Evolutionary conservation across 2,888 invertebrate species (phyloP).

Genomic region (Gastracanthus pulcherrimus): DNA sequence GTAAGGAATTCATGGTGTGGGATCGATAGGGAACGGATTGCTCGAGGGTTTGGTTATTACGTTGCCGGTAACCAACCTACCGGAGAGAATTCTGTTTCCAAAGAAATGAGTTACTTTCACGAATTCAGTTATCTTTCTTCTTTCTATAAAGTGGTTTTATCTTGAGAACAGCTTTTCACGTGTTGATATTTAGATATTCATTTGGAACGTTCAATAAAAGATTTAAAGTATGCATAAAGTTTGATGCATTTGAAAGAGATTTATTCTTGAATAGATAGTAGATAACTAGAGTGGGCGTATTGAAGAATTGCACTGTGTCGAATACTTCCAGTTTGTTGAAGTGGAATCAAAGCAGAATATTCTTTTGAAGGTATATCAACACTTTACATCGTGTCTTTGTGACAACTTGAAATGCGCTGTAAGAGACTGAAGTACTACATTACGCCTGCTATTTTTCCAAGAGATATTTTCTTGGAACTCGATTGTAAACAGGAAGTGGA

Average conservation of each 20-base stretch:
- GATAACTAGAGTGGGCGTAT: not conserved
- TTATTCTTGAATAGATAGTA: not conserved
- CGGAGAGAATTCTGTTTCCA: too few species aligned
- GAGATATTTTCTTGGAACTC: not conserved
- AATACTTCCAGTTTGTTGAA: too few species aligned
- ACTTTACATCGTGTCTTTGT: not conserved
- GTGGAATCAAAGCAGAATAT: too few species aligned
- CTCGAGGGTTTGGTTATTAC: not conserved
- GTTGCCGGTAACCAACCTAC: too few species aligned
- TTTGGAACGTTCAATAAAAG: too few species aligned
- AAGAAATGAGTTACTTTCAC: too few species aligned
- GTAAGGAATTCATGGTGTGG: not conserved
- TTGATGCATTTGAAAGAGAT: not conserved
- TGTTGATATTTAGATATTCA: too few species aligned
- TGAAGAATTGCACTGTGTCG: not conserved
- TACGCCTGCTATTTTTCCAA: not conserved
- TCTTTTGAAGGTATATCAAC: not conserved
- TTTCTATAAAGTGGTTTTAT: too few species aligned
- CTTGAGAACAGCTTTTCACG: too few species aligned
- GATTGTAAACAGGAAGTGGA: not conserved
- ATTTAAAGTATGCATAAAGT: not conserved
- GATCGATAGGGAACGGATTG: not conserved
- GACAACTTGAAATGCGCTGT: not conserved
- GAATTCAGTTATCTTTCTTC: too few species aligned
- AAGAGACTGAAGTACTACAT: not conserved